Percentiles rank a stretch among this genome's conserved stretches.
Conservation (phyloP, 2,797 vertebrate genomes). For the Rhinoraja longicauda region DNA sequence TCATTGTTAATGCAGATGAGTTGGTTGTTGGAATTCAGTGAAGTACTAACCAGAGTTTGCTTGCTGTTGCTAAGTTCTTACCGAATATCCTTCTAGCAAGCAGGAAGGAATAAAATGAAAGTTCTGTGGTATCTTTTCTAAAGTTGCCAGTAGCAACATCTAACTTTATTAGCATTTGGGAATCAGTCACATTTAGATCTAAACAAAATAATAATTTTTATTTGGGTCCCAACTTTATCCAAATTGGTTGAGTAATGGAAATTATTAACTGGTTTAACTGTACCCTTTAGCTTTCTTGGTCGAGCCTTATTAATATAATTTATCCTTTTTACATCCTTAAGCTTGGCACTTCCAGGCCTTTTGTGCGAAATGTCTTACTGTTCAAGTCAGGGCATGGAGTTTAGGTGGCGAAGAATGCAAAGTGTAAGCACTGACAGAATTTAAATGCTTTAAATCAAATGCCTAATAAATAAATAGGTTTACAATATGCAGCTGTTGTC, state of each 20-base stretch:
- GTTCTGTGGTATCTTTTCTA: background rate
- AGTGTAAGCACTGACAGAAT: conserved; percentile 24
- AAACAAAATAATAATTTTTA: background rate
- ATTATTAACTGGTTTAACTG: background rate
- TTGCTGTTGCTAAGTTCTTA: background rate
- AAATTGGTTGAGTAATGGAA: background rate
- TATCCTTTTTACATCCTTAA: conserved; percentile 3
- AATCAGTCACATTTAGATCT: background rate
- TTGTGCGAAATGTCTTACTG: conserved; percentile 27
- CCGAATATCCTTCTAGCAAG: background rate
- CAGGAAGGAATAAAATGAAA: background rate
- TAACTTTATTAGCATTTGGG: background rate
- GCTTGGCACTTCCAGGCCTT: conserved; percentile 22
- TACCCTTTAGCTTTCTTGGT: background rate
- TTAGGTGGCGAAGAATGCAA: background rate
- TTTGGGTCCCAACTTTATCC: background rate
- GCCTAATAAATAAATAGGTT: conserved; percentile 44
- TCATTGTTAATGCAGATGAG: background rate
- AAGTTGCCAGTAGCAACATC: background rate
- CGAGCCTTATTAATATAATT: background rate
- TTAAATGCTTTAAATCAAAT: conserved; percentile 37
- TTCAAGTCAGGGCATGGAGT: conserved; percentile 10
- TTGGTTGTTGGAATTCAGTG: background rate
- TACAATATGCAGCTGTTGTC: conserved; percentile 63
- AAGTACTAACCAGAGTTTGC: background rate